phyloP scores from a whole-genome alignment of 2,797 vertebrate genomes.

The Amblyopsis hoosieri region DNA sequence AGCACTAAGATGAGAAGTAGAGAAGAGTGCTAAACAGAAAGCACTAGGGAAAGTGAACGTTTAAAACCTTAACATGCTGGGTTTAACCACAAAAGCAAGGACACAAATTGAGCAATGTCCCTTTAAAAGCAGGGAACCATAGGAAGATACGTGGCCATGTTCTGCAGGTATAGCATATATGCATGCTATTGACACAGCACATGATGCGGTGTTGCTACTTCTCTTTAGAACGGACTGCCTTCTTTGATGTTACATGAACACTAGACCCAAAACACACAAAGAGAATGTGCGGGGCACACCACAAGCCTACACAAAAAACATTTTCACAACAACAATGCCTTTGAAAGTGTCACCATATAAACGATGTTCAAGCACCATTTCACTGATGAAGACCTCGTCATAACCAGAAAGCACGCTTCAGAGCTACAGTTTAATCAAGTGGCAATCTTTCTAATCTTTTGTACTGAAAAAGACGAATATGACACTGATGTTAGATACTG shows the following conservation, averaged over 20 bases:
- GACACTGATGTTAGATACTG: too few species aligned
- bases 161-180: background rate
- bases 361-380: constrained; percentile 16
- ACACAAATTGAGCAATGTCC: too few species aligned
- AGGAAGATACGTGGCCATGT: constrained; percentile 2
- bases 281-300: background rate
- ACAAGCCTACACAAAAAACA: background rate
- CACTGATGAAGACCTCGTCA: constrained; percentile 28
- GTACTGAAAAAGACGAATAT: too few species aligned
- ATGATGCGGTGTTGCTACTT: too few species aligned
- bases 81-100: too few species aligned
- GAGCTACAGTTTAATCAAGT: background rate
- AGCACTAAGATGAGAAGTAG: background rate
- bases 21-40: too few species aligned
- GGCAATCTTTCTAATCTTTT: background rate
- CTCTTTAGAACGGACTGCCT: too few species aligned
- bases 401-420: constrained; percentile 40
- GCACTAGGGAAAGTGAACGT: background rate
- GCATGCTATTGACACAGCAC: background rate
- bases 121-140: background rate
- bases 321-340: background rate
- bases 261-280: too few species aligned
- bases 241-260: too few species aligned
- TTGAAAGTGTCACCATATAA: constrained; percentile 4
- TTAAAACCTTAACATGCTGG: too few species aligned